These are phyloP conservation scores for Phrynocephalus versicolor DNA, from an alignment of 2,113 vertebrate genomes.

Conservation along the genomic window DNA sequence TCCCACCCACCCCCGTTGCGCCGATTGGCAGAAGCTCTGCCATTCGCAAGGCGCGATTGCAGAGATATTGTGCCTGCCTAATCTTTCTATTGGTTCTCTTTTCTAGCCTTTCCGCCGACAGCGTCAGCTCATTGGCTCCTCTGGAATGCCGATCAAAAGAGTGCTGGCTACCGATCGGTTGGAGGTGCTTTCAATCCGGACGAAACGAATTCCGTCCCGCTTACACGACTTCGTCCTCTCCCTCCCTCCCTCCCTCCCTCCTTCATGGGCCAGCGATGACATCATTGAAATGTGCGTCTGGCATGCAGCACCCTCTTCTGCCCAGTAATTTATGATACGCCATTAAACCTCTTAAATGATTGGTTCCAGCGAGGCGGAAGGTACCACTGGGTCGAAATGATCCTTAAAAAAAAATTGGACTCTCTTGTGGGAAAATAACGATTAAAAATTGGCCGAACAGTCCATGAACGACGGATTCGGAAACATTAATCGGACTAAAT, in stretches of 20 bases:
- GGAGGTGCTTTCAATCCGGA: neutral
- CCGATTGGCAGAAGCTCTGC: fast-evolving
- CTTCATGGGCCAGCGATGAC: neutral
- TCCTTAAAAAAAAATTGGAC: neutral
- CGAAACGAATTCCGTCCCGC: fast-evolving
- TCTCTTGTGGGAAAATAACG: neutral
- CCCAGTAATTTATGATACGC: neutral
- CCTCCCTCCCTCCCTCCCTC: neutral
- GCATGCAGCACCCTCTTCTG: neutral
- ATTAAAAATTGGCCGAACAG: no score
- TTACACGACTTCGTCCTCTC: no score
- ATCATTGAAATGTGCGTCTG: neutral
- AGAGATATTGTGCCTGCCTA: neutral
- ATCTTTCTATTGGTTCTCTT: constrained; percentile 13
- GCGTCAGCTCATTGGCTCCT: neutral
- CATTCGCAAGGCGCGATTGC: fast-evolving
- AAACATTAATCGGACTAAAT: no score
- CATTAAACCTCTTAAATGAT: neutral
- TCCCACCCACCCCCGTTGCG: neutral
- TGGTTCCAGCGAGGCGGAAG: constrained; percentile 25
- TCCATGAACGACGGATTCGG: neutral
- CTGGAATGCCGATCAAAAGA: neutral
- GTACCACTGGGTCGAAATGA: neutral
- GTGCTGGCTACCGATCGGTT: constrained; percentile 7
- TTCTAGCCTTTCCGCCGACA: neutral